Base-by-base conservation (phyloP, 2,888 invertebrate species). In the Meiosimyza decipiens region DNA sequence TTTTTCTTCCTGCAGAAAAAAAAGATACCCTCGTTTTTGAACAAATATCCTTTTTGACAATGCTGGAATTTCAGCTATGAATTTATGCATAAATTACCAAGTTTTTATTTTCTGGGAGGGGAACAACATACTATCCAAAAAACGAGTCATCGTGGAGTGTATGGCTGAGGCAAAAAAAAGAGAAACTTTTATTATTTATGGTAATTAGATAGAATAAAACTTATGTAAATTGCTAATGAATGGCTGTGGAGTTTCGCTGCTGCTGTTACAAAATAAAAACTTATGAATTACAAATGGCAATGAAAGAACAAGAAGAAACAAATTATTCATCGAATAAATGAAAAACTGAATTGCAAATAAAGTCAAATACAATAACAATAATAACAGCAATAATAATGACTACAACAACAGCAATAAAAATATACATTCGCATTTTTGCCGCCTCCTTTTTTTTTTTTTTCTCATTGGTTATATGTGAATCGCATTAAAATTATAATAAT, bases 211-310 rank as follows among this genome's bases (percentile, higher is more conserved):
- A 28, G 18, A 64, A 51, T 51, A 40, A 18, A 64, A 50, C 64
- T 64, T 64, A 64, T 64, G 64, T 50, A 64, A 64, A 64, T 64
- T 50, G 64, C 51, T 51, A 64, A 64, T 64, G 51, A 64, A 51
- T 51, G 64, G 40, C 40, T 40, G 28, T 12, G 64, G 50, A 49
- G 50, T n/a, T 49, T 63, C 63, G 47, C 22, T 28, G 28, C 28
- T 28, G 28, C 18, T 22, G 50, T 50, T 40, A 50, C 16, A 40
- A 62, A 28, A 62, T 40, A 33, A 62, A 40, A 51, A 64, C 51
- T 64, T 22, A 22, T 51, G 64, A 64, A 51, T 64, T 33, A 62
- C n/a, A 62, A 62, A 62, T 62, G n/a, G 9, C 40, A 40, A 40
- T 40, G 40, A 9, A 40, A 40, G 6, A 6, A 40, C 9, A 40